These are phyloP conservation scores for Cheilosia vulpina DNA, from an alignment of 2,888 invertebrate genomes.

Conservation along the genomic window DNA sequence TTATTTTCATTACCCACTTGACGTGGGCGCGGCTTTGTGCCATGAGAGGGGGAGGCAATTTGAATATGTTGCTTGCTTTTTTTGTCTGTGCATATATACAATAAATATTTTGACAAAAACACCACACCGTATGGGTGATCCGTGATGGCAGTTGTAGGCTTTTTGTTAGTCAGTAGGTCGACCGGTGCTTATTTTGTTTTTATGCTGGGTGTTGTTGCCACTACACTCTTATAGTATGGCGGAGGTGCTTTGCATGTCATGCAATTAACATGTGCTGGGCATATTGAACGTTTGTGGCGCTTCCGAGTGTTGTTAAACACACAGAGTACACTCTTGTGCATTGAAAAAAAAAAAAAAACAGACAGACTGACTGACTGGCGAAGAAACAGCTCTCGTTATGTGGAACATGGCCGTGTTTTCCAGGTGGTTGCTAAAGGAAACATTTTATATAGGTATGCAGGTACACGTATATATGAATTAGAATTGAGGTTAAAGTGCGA, in stretches of 20 bases:
- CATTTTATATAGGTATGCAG: neutral
- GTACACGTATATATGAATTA: slow-evolving; percentile 19
- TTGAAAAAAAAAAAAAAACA: slow-evolving; percentile 1
- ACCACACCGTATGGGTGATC: neutral
- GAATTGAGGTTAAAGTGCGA: slow-evolving; percentile 54
- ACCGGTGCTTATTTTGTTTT: slow-evolving; percentile 40
- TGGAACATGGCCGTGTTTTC: slow-evolving; percentile 51
- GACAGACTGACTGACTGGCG: slow-evolving; percentile 22
- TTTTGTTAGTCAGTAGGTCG: slow-evolving; percentile 63
- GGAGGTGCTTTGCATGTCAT: slow-evolving; percentile 33
- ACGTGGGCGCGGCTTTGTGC: slow-evolving; percentile 20
- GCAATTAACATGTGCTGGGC: slow-evolving; percentile 35
- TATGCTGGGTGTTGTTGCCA: slow-evolving; percentile 25
- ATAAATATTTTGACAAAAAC: slow-evolving; percentile 20
- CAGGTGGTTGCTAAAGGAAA: slow-evolving; percentile 55
- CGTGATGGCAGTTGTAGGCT: slow-evolving; percentile 12
- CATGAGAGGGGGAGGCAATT: slow-evolving; percentile 30
- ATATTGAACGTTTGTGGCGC: slow-evolving; percentile 49
- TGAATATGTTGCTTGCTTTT: slow-evolving; percentile 5
- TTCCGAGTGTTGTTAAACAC: slow-evolving; percentile 54
- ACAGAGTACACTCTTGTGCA: slow-evolving; percentile 29
- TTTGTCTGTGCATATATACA: neutral
- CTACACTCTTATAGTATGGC: neutral
- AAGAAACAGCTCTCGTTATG: slow-evolving; percentile 8
- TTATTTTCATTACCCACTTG: slow-evolving; percentile 24